phyloP scores from a whole-genome alignment of 2,888 invertebrate genomes.

The Diabrotica balteata region DNA sequence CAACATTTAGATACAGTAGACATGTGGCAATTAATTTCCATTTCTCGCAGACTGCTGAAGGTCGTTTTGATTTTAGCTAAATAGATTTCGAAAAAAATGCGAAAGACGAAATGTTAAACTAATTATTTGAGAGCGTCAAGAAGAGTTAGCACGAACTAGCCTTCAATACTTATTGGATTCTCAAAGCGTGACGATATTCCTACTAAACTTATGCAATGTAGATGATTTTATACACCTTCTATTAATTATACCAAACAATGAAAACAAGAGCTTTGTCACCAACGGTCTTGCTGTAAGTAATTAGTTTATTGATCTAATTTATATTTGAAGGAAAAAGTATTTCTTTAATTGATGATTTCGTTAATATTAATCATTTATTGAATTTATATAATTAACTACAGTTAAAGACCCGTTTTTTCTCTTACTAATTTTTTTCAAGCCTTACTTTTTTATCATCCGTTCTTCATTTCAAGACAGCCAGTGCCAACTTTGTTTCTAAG shows the following conservation, averaged over 20 bases:
- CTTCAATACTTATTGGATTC: conserved; percentile 8
- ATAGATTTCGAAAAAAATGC: conserved; percentile 2
- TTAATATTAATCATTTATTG: too few relatives aligned
- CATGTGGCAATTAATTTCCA: conserved; percentile 11
- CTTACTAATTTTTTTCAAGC: too few relatives aligned
- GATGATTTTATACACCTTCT: conserved; percentile 6
- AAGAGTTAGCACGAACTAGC: conserved; percentile 10
- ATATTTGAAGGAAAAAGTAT: too few relatives aligned
- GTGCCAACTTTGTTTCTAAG: too few relatives aligned
- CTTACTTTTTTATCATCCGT: too few relatives aligned
- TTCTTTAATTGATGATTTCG: too few relatives aligned
- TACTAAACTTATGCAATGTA: conserved; percentile 1
- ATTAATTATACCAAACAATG: background rate
- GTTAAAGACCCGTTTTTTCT: too few relatives aligned
- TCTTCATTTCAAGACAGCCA: too few relatives aligned
- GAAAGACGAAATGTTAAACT: conserved; percentile 11
- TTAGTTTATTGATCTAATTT: too few relatives aligned
- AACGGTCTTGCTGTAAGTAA: too few relatives aligned
- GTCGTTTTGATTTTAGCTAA: conserved; percentile 5
- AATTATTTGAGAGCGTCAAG: conserved; percentile 11
- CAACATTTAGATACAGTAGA: conserved; percentile 3
- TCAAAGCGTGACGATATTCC: conserved; percentile 8
- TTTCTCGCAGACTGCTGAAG: conserved; percentile 1
- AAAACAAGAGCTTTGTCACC: too few relatives aligned
- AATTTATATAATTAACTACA: too few relatives aligned